Conservation (phyloP, 2,888 invertebrate genomes). For the Noctua janthe region DNA sequence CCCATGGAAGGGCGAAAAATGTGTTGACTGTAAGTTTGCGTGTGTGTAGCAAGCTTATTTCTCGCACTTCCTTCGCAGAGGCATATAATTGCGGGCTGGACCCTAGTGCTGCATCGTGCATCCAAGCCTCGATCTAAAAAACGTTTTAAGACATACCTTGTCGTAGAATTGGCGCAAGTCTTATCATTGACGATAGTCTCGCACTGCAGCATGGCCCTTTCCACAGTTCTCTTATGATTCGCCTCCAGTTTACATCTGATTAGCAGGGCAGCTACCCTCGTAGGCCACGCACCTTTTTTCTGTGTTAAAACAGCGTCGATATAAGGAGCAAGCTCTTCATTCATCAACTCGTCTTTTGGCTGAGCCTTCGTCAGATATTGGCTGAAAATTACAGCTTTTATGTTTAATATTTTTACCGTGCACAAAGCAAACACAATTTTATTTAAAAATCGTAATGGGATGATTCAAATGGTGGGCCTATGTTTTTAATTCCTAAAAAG, state of each 20-base stretch:
- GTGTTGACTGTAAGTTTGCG: not conserved
- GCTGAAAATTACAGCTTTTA: constrained; percentile 80
- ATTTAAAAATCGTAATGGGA: not conserved
- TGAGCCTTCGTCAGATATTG: constrained; percentile 93
- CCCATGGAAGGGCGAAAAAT: not conserved
- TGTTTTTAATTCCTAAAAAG: not conserved
- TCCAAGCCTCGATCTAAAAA: not conserved
- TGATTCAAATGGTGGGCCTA: not conserved
- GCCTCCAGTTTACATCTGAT: constrained; percentile 95
- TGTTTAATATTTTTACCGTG: too few species aligned
- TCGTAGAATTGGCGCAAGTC: constrained; percentile 74
- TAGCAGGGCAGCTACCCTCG: constrained; percentile 94
- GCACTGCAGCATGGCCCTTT: constrained; percentile 96
- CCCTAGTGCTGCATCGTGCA: not conserved
- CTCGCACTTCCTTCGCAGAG: not conserved
- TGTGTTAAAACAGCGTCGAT: constrained; percentile 91
- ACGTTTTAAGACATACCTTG: constrained; percentile 71
- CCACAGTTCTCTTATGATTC: constrained; percentile 94
- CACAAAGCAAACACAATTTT: too few species aligned
- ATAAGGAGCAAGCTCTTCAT: constrained; percentile 96
- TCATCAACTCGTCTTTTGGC: constrained; percentile 94
- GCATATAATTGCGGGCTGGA: not conserved
- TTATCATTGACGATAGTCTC: constrained; percentile 93
- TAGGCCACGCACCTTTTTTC: constrained; percentile 93
- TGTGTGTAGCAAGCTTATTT: not conserved